A percentile compares a stretch with the other conserved stretches of the same genome.
These are phyloP conservation scores for Melanotaenia pygmaea DNA, from an alignment of 2,797 vertebrate species.

Conservation along the genomic window DNA sequence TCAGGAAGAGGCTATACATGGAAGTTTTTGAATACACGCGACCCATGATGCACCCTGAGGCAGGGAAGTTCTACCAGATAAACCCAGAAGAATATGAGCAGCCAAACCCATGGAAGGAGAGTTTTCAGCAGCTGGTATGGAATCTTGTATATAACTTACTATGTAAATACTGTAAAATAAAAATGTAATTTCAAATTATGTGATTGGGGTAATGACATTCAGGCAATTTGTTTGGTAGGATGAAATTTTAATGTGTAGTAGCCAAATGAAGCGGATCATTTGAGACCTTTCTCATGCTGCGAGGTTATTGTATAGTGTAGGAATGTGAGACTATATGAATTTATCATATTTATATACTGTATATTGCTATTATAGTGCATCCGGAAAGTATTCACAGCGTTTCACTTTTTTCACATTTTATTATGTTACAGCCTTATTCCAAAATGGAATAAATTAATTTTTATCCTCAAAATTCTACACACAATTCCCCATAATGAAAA, in stretches of 20 bases:
- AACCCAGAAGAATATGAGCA: conserved; percentile 99
- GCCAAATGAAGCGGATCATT: not conserved
- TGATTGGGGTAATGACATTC: not conserved
- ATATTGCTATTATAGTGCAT: not conserved
- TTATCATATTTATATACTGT: not conserved
- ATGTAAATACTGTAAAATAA: not conserved
- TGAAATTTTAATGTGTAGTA: not conserved
- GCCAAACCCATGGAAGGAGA: conserved; percentile 99
- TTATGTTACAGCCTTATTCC: no score
- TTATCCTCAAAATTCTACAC: no score
- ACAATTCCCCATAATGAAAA: no score
- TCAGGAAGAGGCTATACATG: conserved; percentile 99
- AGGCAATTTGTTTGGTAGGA: not conserved
- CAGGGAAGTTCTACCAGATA: conserved; percentile 99
- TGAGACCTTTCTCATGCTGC: not conserved
- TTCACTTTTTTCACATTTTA: no score
- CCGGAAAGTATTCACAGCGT: no score
- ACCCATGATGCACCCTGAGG: conserved; percentile 99
- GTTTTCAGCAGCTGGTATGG: conserved; percentile 98
- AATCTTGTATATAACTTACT: not conserved
- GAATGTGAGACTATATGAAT: not conserved
- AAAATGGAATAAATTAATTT: no score
- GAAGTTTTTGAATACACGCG: conserved; percentile 99
- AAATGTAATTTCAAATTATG: not conserved
- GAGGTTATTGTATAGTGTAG: not conserved